These are phyloP conservation scores for Caenorhabditis uteleia DNA, from an alignment of 2,888 invertebrate species.

Conservation along the genomic window DNA sequence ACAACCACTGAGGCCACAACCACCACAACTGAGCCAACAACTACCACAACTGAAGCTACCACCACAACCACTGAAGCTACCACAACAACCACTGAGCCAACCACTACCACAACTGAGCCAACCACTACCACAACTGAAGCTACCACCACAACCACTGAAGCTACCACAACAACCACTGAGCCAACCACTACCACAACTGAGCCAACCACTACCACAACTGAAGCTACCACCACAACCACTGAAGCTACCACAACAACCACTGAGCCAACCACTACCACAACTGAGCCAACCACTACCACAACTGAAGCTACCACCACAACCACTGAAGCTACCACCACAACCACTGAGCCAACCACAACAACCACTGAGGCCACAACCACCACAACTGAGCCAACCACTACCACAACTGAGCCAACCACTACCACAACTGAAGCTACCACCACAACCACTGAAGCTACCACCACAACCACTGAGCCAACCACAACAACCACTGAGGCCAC, in stretches of 20 bases:
- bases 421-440: constrained; percentile 2
- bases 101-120: not conserved
- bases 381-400: constrained; percentile 6
- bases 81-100: not conserved
- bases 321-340: constrained; percentile 3
- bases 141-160: not conserved
- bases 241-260: constrained; percentile 5
- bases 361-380: constrained; percentile 5
- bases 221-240: constrained; percentile 11
- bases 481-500: not conserved
- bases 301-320: constrained; percentile 4
- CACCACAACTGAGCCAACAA: not conserved
- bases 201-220: not conserved
- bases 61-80: not conserved
- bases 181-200: not conserved
- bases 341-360: constrained; percentile 4
- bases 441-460: not conserved
- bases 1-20: not conserved
- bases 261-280: constrained; percentile 10
- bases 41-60: not conserved
- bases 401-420: constrained; percentile 2
- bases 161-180: not conserved
- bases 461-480: not conserved
- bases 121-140: not conserved
- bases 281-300: constrained; percentile 8